A percentile compares a stretch with the other conserved stretches of the same genome.
Conservation (phyloP, 2,797 vertebrate species). For the Anabas testudineus region DNA sequence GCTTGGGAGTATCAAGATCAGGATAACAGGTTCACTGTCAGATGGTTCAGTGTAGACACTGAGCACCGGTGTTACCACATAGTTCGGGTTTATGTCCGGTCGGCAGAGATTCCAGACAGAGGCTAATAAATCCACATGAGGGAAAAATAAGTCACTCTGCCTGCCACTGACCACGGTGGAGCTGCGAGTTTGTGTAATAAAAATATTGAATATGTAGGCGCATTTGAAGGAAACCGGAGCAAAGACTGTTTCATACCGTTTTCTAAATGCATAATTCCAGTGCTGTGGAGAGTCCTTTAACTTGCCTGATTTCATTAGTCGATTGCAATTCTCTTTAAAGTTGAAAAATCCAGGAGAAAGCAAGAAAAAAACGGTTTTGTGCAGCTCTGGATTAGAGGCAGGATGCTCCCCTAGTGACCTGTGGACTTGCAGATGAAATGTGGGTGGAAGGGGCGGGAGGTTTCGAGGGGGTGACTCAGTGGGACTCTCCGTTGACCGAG, state of each 20-base stretch:
- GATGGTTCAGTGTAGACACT: constrained; percentile 30
- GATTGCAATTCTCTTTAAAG: constrained; percentile 14
- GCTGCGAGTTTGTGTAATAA: constrained; percentile 31
- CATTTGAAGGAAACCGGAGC: constrained; percentile 16
- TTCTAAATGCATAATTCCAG: constrained; percentile 43
- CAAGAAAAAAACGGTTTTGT: constrained; percentile 3
- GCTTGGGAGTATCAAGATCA: constrained; percentile 41
- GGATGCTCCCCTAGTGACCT: constrained; percentile 34
- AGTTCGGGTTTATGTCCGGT: constrained; percentile 35
- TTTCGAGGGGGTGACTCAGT: constrained; percentile 84
- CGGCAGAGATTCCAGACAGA: constrained; percentile 34
- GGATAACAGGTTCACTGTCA: constrained; percentile 42
- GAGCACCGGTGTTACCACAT: constrained; percentile 11
- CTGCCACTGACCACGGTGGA: constrained; percentile 26
- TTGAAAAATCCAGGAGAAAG: constrained; percentile 24
- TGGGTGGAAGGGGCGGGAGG: constrained; percentile 17
- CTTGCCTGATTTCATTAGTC: background rate
- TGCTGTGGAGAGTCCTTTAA: constrained; percentile 19
- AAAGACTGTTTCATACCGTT: constrained; percentile 49
- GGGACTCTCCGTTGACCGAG: constrained; percentile 95
- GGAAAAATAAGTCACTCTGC: constrained; percentile 43
- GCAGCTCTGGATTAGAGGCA: constrained; percentile 31
- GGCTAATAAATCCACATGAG: constrained; percentile 45
- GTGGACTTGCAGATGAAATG: constrained; percentile 39
- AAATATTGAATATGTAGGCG: constrained; percentile 24